Evolutionary conservation across 2,888 invertebrate species (phyloP), one percentile per base, ranked within the genome.

Genomic region (Drosophila neonasuta): DNA sequence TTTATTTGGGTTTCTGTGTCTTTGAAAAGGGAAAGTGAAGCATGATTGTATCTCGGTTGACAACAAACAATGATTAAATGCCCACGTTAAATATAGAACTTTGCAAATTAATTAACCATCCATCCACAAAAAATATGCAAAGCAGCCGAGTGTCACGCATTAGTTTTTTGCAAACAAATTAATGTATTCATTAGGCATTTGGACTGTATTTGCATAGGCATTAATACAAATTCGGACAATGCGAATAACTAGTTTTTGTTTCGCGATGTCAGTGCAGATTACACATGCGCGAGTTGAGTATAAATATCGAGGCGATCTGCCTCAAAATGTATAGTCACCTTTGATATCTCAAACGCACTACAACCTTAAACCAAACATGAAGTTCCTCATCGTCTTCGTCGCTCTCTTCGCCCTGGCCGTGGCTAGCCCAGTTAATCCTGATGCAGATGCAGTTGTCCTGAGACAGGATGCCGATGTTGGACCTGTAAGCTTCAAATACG

Each of bases 401-500:
- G 73, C 80, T 34, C 64, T 88, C 55, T 74, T 85, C 66, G 87
- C 83, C 36, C 36, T 83, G 11, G 78, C 76, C 1, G 29, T 84
- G 44, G 87, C 88, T 20, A 80, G 76, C 0, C 63, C 69, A 7
- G 0, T 2, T 1, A 59, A 70, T 24, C 1, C 24, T 24, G 24
- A 24, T 24, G 24, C 5, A 4, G 34, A 34, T 0, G 77, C 59
- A 0, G 15, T 44, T 4, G 29, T 62, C 36, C 0, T 80, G 3
- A 39, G 48, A 1, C 15, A 0, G 0, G 42, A 65, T 0, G 58
- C 68, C 0, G 45, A 68, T 8, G 71, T 92, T 49, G 93, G 92
- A 57, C 82, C 92, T 11, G 92, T 92, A 68, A 89, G 91, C 20
- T 93, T 92, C 89, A 91, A 89, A 51, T 93, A 92, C 5, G 1